Base-by-base conservation (phyloP, 1,140 invertebrate genomes). In the Bombus breviceps region DNA sequence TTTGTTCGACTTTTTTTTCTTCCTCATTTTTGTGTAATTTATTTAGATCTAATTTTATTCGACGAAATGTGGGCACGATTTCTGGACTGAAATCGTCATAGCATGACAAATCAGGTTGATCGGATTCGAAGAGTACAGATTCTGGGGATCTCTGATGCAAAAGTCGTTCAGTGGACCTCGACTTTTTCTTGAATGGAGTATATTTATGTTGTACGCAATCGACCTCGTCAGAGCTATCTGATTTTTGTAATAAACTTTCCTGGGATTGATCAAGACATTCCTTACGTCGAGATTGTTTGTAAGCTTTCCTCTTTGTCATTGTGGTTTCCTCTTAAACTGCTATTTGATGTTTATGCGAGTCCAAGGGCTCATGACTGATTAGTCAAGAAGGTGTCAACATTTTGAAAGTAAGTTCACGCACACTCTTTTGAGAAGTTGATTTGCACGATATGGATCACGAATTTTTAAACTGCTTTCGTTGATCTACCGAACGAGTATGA, bases 51-150 rank as follows among this genome's bases (percentile, higher is more conserved):
- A 89, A 77, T 69, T 82, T 89, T 0, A 71, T 71, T 64, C 85
- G 88, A 28, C 78, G 41, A 8, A 76, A 37, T 41, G 66, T 78
- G 0, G 68, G 32, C 13, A 87, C 43, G 22, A 93, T 88, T 59
- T 90, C 90, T 25, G 89, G 90, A 53, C 92, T 93, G 1, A 91
- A 62, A 5, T 91, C 69, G 25, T 88, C 84, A 57, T 62, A 84
- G 41, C 71, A 89, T 15, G 81, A 72, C 8, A 87, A 66, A 2
- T 86, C 68, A 10, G n/a, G 18, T 32, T 78, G 79, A 0, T 59
- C 34, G 12, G 76, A 73, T 10, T 90, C 88, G 13, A 76, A 92
- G 8, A 92, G 74, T 3, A 92, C 72, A 13, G 81, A 89, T 76
- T 92, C 91, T 34, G 92, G 92, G 1, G 91, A 90, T 32, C 85